Evolutionary conservation across 2,888 invertebrate genomes (phyloP), one percentile per base, ranked within the genome.

Genomic region (Candidula unifasciata): DNA sequence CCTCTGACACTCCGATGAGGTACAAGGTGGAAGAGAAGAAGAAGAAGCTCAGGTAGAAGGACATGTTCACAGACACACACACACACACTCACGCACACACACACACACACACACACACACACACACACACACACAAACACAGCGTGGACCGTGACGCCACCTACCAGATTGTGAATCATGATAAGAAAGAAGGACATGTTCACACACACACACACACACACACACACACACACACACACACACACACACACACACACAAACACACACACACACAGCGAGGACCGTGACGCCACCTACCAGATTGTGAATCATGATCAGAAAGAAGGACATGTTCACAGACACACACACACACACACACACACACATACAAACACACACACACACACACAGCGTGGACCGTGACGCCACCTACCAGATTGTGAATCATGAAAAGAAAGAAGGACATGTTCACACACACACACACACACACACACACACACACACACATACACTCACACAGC

Each of bases 341-440:
- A 89, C 18, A 24, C n/a, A 66, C 27, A 66, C 18, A 66, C 27
- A 66, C 18, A 66, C 27, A 66, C 18, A 66, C 27, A 66, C 6
- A 24, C n/a, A 66, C 18, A 66, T 66, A 66, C 18, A 24, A n/a
- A n/a, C n/a, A n/a, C n/a, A n/a, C n/a, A n/a, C n/a, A n/a, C n/a
- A n/a, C n/a, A n/a, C n/a, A n/a, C n/a, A n/a, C n/a, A n/a, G n/a
- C n/a, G n/a, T n/a, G 71, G n/a, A 71, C 24, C 1, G 37, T 24
- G 37, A 35, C 24, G 54, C 57, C 10, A 76, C 88, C 85, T 85
- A 90, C 89, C 87, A 89, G 80, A 52, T 89, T 88, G 76, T 89
- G 89, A 33, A 89, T 89, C 89, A 89, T 89, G 78, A 89, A 89
- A 71, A 89, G 88, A 83, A 88, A 89, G 85, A 90, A 88, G 27